Conservation (phyloP, 2,888 invertebrate species). For the Anoncus sp. region DNA sequence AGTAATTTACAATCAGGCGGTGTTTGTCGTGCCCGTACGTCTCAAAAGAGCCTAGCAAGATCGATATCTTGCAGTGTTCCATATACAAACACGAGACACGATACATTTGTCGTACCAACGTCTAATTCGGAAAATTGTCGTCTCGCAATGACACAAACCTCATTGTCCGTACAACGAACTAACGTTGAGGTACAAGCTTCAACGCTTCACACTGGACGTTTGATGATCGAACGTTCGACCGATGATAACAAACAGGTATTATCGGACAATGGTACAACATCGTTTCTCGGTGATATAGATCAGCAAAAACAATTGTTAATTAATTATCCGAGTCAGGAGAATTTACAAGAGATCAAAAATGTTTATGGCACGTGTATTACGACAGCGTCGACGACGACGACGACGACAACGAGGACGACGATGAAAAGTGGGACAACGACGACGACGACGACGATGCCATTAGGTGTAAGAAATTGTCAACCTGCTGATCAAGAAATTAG, state of each 20-base stretch:
- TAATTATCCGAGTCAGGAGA: conserved; percentile 81
- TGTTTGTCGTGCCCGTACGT: conserved; percentile 72
- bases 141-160: conserved; percentile 46
- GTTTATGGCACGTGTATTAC: conserved; percentile 51
- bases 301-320: conserved; percentile 80
- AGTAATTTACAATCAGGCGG: conserved; percentile 85
- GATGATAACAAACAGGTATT: conserved; percentile 22
- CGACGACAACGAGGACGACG: not conserved
- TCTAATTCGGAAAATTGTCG: conserved; percentile 72
- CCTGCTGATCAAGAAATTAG: conserved; percentile 85
- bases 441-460: not conserved
- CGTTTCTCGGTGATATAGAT: conserved; percentile 65
- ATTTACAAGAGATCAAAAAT: conserved; percentile 75
- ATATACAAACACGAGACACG: conserved; percentile 74
- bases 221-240: conserved; percentile 26
- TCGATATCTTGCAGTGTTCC: conserved; percentile 81
- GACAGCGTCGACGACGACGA: not conserved
- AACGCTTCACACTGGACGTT: conserved; percentile 45
- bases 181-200: conserved; percentile 75
- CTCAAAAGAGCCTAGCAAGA: conserved; percentile 76
- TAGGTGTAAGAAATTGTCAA: conserved; percentile 60
- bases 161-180: conserved; percentile 27
- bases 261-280: conserved; percentile 11
- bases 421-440: not conserved
- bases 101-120: conserved; percentile 79